Conservation (phyloP, 2,797 vertebrate species). For the Poliocrania exsul region DNA sequence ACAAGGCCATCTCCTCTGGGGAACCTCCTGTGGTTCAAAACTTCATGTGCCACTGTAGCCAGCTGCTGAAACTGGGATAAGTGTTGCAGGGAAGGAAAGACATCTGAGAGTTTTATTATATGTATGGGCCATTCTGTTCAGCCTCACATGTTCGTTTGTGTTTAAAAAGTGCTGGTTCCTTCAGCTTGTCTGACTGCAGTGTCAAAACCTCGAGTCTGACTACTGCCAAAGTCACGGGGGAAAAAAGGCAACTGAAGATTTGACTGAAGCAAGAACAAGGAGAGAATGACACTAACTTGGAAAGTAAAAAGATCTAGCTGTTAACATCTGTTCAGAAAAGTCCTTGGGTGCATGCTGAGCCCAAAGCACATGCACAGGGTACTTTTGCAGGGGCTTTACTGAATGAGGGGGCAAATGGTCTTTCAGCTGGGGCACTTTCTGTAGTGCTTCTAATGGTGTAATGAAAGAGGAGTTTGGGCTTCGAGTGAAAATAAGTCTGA, state of each 20-base stretch:
- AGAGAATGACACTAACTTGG: neutral
- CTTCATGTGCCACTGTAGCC: neutral
- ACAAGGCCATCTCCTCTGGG: neutral
- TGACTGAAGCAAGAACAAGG: neutral
- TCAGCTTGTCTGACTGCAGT: neutral
- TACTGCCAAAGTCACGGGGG: neutral
- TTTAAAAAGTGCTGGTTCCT: neutral
- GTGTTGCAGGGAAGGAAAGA: neutral
- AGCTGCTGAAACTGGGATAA: neutral
- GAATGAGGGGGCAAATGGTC: neutral
- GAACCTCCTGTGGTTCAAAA: neutral
- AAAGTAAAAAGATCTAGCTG: neutral
- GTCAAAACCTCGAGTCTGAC: neutral
- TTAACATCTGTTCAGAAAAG: neutral
- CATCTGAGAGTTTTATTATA: neutral
- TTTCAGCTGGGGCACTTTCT: neutral
- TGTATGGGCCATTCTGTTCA: neutral
- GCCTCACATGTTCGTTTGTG: rapidly evolving
- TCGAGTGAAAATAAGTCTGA: neutral
- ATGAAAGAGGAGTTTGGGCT: neutral
- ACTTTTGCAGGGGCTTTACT: neutral
- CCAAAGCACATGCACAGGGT: rapidly evolving
- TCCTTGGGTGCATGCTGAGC: rapidly evolving
- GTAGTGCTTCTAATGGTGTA: neutral
- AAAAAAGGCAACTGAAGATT: neutral